phyloP scores from a whole-genome alignment of 2,113 vertebrate genomes.

The Megaptera novaeangliae region DNA sequence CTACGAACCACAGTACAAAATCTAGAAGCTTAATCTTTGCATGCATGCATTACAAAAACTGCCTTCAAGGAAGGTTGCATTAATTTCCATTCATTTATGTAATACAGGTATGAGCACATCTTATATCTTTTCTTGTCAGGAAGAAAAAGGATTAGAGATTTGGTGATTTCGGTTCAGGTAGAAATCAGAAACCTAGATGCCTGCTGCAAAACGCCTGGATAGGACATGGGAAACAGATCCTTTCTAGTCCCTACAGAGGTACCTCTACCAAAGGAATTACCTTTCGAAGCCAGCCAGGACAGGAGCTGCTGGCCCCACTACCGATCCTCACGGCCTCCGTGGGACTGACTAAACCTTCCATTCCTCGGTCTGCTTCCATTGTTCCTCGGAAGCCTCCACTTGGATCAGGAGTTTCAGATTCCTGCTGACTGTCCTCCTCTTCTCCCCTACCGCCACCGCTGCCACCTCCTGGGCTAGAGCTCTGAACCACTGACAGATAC shows the following conservation, averaged over 20 bases:
- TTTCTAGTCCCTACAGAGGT: background rate
- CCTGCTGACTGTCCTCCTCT: conserved; percentile 87
- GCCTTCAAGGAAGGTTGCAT: background rate
- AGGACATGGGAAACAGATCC: background rate
- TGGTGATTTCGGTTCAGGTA: background rate
- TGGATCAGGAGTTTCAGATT: conserved; percentile 86
- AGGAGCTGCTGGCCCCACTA: conserved; percentile 90
- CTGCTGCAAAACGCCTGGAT: background rate
- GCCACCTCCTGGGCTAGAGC: conserved; percentile 83
- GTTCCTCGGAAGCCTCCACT: conserved; percentile 94
- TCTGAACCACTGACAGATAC: conserved; percentile 85
- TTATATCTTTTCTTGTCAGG: background rate
- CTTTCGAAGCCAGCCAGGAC: conserved; percentile 95
- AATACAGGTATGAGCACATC: background rate
- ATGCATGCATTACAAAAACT: background rate
- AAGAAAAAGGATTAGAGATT: conserved; percentile 15
- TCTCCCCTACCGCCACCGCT: conserved; percentile 83
- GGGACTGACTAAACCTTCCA: conserved; percentile 84
- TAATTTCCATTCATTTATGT: conserved; percentile 20
- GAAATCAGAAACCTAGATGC: conserved; percentile 2
- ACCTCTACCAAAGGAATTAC: conserved; percentile 76
- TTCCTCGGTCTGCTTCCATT: conserved; percentile 89
- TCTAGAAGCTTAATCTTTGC: background rate
- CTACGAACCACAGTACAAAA: background rate
- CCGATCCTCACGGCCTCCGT: conserved; percentile 82